Evolutionary conservation across 30 jellyfish, hydroid and myxozoan species (phyloP), one percentile per base, ranked within the genome.

Genomic region (Catostylus mosaicus): DNA sequence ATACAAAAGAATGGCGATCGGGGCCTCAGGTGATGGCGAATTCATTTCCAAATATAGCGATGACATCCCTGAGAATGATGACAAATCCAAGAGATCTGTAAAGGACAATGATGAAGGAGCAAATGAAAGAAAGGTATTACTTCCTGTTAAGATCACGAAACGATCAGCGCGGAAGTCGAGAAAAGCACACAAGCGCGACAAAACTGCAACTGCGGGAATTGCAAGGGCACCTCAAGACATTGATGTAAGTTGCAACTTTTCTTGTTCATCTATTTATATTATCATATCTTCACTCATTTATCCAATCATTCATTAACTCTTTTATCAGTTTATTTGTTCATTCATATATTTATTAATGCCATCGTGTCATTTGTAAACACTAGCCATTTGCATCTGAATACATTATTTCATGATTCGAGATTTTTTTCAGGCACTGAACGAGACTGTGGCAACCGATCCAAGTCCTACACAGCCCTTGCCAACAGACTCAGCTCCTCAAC

Each of bases 11-110:
- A 77, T 93, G 97, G 82, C 82, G 18, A 45, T 93, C 29, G 98
- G 97, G 23, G 94, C 93, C 46, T 69, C 86, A 34, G 96, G 87
- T 38, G 98, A 93, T 22, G 98, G 98, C 20, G 98, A 93, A 59
- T 93, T 93, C 87, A 92, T 93, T 26, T 88, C 86, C 19, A 89
- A 81, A 72, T 85, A 67, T 47, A 96, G 79, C 0, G 89, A 72
- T 4, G 96, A 69, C 35, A 64, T 38, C 24, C 47, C 37, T 16
- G 84, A 72, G 22, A 52, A 26, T 14, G 89, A 51, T 23, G 92
- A 83, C 74, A 82, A 76, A 54, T 19, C 57, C 23, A 79, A 73
- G 40, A 38, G 89, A 40, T 43, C 93, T 2, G 88, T 67, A 38
- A n/a, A 74, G 14, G 93, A 71, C 7, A 14, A 45, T 59, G 93